Evolutionary conservation across 2,888 invertebrate genomes (phyloP).

Genomic region (Nymphalis urticae): DNA sequence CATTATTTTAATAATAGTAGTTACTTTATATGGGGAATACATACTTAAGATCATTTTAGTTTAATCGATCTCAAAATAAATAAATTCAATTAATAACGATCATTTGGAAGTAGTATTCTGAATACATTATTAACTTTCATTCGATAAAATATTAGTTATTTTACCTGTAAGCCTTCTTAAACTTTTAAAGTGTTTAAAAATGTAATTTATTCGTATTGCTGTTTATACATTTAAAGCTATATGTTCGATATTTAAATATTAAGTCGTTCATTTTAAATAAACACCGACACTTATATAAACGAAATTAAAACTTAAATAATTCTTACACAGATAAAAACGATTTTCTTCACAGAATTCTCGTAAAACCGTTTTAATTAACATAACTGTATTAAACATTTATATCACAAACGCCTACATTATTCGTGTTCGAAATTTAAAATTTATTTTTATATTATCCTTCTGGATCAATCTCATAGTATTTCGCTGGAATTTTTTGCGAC

Average conservation of each 20-base stretch:
- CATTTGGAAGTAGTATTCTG: no score
- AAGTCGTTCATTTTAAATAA: neutral
- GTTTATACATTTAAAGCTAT: no score
- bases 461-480: neutral
- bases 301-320: neutral
- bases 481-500: constrained; percentile 1
- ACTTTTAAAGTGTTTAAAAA: no score
- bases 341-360: neutral
- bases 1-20: neutral
- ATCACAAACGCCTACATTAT: neutral
- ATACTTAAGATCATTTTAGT: no score
- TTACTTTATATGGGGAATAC: neutral
- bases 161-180: no score
- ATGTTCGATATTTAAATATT: no score
- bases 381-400: neutral
- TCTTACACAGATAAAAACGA: no score
- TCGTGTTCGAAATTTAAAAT: constrained; percentile 1
- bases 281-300: neutral
- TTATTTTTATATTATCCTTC: constrained; percentile 1
- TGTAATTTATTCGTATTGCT: no score
- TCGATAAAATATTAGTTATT: no score
- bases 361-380: constrained; percentile 1
- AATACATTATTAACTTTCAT: no score
- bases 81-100: no score
- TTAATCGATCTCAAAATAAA: no score